Evolutionary conservation across 2,113 vertebrate genomes (phyloP).

Genomic region (Grus americana): DNA sequence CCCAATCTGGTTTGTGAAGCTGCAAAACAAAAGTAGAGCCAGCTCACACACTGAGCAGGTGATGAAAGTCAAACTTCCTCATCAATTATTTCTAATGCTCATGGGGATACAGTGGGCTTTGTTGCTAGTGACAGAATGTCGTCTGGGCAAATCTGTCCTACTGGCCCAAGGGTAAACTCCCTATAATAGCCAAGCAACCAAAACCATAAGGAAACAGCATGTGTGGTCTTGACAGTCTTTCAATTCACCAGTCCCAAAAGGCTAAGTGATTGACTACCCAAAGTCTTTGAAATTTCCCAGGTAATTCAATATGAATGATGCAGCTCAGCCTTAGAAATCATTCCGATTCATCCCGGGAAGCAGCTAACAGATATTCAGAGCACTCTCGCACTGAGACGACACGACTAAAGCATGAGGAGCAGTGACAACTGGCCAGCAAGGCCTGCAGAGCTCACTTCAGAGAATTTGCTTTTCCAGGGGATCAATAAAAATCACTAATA

Average conservation of each 20-base stretch:
- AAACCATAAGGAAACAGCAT: conserved; percentile 25
- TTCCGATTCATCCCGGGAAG: background rate
- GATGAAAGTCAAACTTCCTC: conserved; percentile 30
- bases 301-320: background rate
- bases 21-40: background rate
- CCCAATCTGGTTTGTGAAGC: background rate
- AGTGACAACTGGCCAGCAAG: background rate
- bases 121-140: background rate
- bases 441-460: background rate
- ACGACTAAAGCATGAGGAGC: background rate
- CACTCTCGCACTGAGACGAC: fast-evolving
- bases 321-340: background rate
- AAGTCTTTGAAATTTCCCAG: conserved; percentile 40
- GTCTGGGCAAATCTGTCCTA: background rate
- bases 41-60: conserved; percentile 11
- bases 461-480: background rate
- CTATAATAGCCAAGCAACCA: background rate
- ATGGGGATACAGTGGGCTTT: background rate
- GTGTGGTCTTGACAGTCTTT: conserved; percentile 34
- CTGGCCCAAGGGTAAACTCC: background rate
- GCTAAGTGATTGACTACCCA: background rate
- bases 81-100: conserved; percentile 37
- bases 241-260: background rate
- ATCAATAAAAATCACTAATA: background rate
- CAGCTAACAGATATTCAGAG: background rate